Conservation (phyloP, 2,888 invertebrate species). For the Thalpophila matura region DNA sequence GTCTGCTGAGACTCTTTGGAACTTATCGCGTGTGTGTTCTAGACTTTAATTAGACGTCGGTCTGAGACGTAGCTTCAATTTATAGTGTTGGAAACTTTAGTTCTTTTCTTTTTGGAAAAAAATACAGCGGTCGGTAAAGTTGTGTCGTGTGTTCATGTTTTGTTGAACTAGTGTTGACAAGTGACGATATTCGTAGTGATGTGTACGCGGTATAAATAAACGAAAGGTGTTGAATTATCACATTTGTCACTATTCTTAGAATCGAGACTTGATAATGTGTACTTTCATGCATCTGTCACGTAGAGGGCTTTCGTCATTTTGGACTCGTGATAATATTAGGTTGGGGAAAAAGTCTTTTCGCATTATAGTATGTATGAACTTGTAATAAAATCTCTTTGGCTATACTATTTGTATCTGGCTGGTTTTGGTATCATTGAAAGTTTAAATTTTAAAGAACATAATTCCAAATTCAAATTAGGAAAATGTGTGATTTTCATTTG, state of each 20-base stretch:
- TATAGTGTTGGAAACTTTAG: slow-evolving; percentile 20
- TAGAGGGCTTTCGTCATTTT: neutral
- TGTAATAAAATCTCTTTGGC: too few relatives aligned
- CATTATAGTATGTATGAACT: too few relatives aligned
- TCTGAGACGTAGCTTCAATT: slow-evolving; percentile 30
- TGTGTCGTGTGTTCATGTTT: slow-evolving; percentile 14
- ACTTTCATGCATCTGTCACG: neutral
- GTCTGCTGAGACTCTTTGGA: slow-evolving; percentile 40
- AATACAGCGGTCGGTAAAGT: neutral
- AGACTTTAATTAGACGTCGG: slow-evolving; percentile 58
- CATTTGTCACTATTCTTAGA: slow-evolving; percentile 30
- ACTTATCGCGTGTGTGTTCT: slow-evolving; percentile 54
- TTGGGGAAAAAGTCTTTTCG: too few relatives aligned
- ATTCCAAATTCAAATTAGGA: too few relatives aligned
- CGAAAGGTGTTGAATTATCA: slow-evolving; percentile 19
- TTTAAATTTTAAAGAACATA: too few relatives aligned
- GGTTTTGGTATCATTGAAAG: too few relatives aligned
- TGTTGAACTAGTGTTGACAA: slow-evolving; percentile 26
- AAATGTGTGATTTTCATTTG: too few relatives aligned
- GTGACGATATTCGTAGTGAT: slow-evolving; percentile 11
- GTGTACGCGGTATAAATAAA: slow-evolving; percentile 28
- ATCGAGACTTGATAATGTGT: slow-evolving; percentile 14
- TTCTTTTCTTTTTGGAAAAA: slow-evolving; percentile 7
- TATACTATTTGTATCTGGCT: too few relatives aligned
- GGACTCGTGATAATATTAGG: too few relatives aligned